Evolutionary conservation across 2,797 vertebrate species (phyloP), one percentile per base, ranked within the genome.

Genomic region (Manis javanica): DNA sequence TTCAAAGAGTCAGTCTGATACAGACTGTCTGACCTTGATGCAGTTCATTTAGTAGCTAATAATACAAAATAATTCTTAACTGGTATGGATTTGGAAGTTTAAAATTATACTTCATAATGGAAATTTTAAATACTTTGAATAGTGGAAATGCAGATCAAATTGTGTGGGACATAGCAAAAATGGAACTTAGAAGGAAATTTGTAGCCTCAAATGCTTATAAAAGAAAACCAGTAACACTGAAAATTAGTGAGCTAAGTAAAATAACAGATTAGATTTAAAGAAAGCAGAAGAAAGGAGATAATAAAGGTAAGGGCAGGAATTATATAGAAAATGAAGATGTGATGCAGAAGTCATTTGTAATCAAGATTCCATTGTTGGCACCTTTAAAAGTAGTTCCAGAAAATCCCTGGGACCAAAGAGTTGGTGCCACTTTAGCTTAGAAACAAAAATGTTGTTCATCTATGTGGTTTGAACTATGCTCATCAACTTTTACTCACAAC

Each of bases 51-150:
- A 87, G 51, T 79, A 90, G 51, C 63, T 87, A 92, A 85, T 93
- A 75, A 64, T 86, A 53, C 68, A 78, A 75, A 42, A 51, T n/a
- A 72, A 34, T 29, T 92, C 87, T 68, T 72, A 59, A 31, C 90
- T 42, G 10, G 4, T 42, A 19, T 87, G 2, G 34, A 79, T 55
- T 90, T 91, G 57, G 57, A 92, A 84, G 87, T 42, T 72, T 87
- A 49, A 95, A 94, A 61, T 79, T 84, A 87, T 34, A n/a, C 29
- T 83, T 95, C 5, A 9, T 34, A 87, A 31, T 83, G 51, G 64
- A 90, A 87, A 66, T 87, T 68, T 87, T 92, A 94, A 75, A 63
- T 95, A 74, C n/a, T 92, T 91, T 74, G 21, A 66, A n/a, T 63
- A 78, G 51, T 74, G 42, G 75, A 95, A 87, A 64, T 88, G 12